phyloP scores from a whole-genome alignment of 2,888 invertebrate genomes.

The Carterocephalus palaemon region DNA sequence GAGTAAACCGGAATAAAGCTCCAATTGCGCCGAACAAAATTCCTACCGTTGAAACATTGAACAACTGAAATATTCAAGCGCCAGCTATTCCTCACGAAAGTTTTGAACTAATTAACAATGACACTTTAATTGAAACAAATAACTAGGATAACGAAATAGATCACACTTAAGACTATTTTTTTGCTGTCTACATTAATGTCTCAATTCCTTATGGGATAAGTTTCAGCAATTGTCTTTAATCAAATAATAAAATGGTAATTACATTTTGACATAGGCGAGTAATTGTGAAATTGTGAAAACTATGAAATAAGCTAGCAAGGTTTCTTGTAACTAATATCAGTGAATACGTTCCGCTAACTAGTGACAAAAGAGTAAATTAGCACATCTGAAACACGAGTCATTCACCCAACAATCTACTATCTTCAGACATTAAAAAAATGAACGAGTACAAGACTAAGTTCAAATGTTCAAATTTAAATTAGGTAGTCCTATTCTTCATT shows the following conservation, averaged over 20 bases:
- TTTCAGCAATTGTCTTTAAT: too few relatives aligned
- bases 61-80: constrained; percentile 7
- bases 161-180: constrained; percentile 25
- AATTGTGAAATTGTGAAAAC: too few relatives aligned
- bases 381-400: constrained; percentile 60
- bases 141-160: constrained; percentile 42
- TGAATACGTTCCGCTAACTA: constrained; percentile 54
- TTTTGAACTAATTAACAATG: constrained; percentile 62
- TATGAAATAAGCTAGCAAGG: constrained; percentile 39
- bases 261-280: too few relatives aligned
- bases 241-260: too few relatives aligned
- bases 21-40: constrained; percentile 1
- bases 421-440: constrained; percentile 14
- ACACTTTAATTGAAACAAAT: constrained; percentile 70
- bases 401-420: constrained; percentile 47
- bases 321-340: constrained; percentile 44
- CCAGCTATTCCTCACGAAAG: constrained; percentile 57
- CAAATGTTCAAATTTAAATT: too few relatives aligned
- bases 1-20: constrained; percentile 12
- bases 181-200: constrained; percentile 11
- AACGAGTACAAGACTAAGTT: background rate
- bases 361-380: constrained; percentile 64
- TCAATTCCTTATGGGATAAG: too few relatives aligned
- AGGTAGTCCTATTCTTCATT: too few relatives aligned
- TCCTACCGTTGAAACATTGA: constrained; percentile 3